Evolutionary conservation across 2,888 invertebrate genomes (phyloP), one percentile per base, ranked within the genome.

Genomic region (Calameuta idolon): DNA sequence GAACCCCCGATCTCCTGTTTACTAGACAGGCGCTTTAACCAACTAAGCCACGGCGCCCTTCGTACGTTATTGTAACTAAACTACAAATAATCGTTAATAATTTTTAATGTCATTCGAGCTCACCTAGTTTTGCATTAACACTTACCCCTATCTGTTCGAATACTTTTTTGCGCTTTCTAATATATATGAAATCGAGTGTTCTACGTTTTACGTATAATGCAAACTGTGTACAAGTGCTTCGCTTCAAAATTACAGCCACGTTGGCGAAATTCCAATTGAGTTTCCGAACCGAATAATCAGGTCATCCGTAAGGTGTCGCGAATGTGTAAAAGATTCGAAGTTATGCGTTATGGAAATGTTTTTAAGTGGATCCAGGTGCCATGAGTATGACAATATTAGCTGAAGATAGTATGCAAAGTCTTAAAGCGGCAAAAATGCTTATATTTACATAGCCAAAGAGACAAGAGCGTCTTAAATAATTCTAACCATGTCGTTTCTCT

Each of bases 41-140:
- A 95, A 95, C 95, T 95, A 95, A 95, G 95, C 95, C 95, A 95
- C 93, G 93, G 93, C 93, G 94, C 95, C 95, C 40, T 40, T 15
- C 9, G 2, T 55, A 5, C 15, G 55, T 23, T 23, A 0, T 0
- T 55, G 2, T 23, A 55, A 55, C 23, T 23, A 55, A 55, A 55
- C 9, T 23, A 15, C 9, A 55, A 9, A 55, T 55, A 55, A 55
- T 55, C 9, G 0, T 0, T 3, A 55, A 55, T 23, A 23, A 3
- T 23, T 9, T 23, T 23, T 55, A 55, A 55, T 55, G 0, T 55
- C 23, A 55, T 23, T 55, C 9, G 5, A 1, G 23, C 23, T 55
- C 23, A 23, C 23, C 23, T 2, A 5, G 2, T 55, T 5, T 55
- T 55, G 0, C 9, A 55, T 9, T 55, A 55, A 55, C 2, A 23